Evolutionary conservation across 2,113 vertebrate species (phyloP).

Genomic region (Syngnathus floridae): DNA sequence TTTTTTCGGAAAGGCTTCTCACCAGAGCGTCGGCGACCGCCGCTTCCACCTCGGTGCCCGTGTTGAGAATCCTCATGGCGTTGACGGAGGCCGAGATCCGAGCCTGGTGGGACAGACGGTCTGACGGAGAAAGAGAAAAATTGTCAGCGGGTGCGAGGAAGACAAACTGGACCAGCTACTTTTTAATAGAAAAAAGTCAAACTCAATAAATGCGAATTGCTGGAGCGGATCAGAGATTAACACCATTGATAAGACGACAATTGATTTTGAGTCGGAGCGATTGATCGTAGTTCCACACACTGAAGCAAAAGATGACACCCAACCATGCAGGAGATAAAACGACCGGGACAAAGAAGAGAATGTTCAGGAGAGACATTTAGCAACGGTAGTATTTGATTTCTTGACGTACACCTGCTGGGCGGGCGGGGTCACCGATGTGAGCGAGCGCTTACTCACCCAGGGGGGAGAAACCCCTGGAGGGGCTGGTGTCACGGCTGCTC

Average conservation of each 20-base stretch:
- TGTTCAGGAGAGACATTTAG: neutral
- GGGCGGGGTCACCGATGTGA: neutral
- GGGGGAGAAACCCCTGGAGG: conserved; percentile 83
- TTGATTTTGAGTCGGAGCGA: neutral
- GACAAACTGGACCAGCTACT: too few relatives aligned
- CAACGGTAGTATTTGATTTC: neutral
- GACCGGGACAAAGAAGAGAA: neutral
- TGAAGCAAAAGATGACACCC: neutral
- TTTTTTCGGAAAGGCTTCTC: conserved; percentile 20
- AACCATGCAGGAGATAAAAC: conserved; percentile 12
- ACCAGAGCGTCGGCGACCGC: conserved; percentile 91
- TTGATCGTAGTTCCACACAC: neutral
- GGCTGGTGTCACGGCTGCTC: conserved; percentile 91
- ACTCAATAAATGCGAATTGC: conserved; percentile 65
- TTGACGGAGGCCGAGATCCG: conserved; percentile 84
- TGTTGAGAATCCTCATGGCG: conserved; percentile 90
- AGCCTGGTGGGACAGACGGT: conserved; percentile 78
- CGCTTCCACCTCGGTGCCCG: conserved; percentile 87
- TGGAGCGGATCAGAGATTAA: conserved; percentile 53
- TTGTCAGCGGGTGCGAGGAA: too few relatives aligned
- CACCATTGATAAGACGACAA: neutral
- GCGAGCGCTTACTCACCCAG: conserved; percentile 79
- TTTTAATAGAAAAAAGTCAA: neutral
- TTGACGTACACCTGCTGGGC: too few relatives aligned
- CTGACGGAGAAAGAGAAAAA: conserved; percentile 42